Base-by-base conservation (phyloP, 2,113 vertebrate species). In the Hydropotes inermis region DNA sequence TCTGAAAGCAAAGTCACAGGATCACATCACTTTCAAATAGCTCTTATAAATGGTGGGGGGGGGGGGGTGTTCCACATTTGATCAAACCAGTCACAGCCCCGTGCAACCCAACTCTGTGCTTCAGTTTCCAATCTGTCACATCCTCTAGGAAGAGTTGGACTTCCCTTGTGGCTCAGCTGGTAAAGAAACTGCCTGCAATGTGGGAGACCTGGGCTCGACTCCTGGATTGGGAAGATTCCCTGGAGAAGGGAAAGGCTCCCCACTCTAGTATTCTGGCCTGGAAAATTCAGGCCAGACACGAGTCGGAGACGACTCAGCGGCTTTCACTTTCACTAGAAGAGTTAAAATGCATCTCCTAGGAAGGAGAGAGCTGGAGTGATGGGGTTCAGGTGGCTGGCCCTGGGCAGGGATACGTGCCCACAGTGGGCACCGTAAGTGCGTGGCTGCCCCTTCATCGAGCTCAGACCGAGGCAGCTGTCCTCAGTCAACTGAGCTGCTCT, bases 331-430 rank as follows among this genome's bases (percentile, higher is more conserved):
- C 19, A 6, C 33, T 7, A 23, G 27, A 61, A 55, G 19, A 33
- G 17, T 54, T n/a, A 50, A 54, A 54, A 54, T 7, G 21, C 6
- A 7, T 2, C 67, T 11, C 10, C 28, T 2, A 45, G 45, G 45
- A 60, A 61, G 19, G 45, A 33, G 16, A 85, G 70, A 19, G 10
- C 2, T 7, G 8, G 12, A 17, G 61, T 1, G 28, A 43, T 0
- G 10, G 7, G 10, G 47, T 17, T 11, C 6, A 33, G 7, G 50
- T 1, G 11, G 7, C 30, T 4, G 39, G 39, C 39, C 3, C 89
- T 0, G 1, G 74, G 27, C 7, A 28, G 76, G 23, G 45, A 25
- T 5, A 0, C 6, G 0, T 1, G 47, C 33, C 2, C 36, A 39
- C 30, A 45, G 39, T 0, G 19, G 91, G 78, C 16, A 10, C 36